Evolutionary conservation across 2,888 invertebrate genomes (phyloP).

Genomic region (Catotricha subobsoleta): DNA sequence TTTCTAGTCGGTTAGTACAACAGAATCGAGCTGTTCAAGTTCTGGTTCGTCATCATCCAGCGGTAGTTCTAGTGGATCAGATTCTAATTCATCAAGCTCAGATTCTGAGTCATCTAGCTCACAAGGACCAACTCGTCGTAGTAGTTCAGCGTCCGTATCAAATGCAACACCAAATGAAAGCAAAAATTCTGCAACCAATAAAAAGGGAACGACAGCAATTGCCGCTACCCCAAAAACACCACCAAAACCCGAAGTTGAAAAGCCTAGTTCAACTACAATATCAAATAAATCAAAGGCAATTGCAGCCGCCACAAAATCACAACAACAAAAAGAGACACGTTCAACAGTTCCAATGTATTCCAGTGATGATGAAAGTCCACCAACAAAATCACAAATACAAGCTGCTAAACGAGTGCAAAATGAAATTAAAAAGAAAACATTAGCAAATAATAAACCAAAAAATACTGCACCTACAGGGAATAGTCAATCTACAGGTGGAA

Average conservation of each 20-base stretch:
- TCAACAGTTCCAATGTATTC: conserved; percentile 29
- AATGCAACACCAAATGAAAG: background rate
- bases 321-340: conserved; percentile 28
- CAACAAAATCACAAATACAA: conserved; percentile 17
- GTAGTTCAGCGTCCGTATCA: conserved; percentile 2
- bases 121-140: conserved; percentile 22
- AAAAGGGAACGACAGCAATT: conserved; percentile 13
- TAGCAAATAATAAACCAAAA: conserved; percentile 24
- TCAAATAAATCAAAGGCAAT: conserved; percentile 21
- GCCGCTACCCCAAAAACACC: too few species aligned
- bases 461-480: conserved; percentile 18
- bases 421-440: conserved; percentile 8
- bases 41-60: conserved; percentile 46
- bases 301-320: conserved; percentile 21
- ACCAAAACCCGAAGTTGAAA: conserved; percentile 20
- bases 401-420: conserved; percentile 13
- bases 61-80: conserved; percentile 50
- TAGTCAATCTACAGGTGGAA: conserved; percentile 25
- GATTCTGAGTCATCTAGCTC: conserved; percentile 52
- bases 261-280: conserved; percentile 24
- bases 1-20: conserved; percentile 17
- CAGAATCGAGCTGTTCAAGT: conserved; percentile 43
- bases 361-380: conserved; percentile 40
- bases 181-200: background rate
- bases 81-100: conserved; percentile 47